phyloP scores from a whole-genome alignment of 2,797 vertebrate genomes.

The Tinamus major region DNA sequence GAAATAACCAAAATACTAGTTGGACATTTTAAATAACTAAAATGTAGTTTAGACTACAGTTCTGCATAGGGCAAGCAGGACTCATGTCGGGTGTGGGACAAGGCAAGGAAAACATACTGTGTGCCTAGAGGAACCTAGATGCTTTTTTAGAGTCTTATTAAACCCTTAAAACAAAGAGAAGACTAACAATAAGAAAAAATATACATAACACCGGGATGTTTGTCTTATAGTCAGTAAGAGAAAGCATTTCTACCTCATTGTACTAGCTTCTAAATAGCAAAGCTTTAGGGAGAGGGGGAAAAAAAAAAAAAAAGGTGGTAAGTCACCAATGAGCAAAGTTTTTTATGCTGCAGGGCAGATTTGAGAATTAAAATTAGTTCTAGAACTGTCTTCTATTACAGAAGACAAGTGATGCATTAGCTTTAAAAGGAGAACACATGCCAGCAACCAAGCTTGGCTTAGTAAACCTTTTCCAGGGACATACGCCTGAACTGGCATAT shows the following conservation, averaged over 20 bases:
- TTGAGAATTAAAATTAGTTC: neutral
- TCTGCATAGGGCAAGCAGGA: fast-evolving
- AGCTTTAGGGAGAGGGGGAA: neutral
- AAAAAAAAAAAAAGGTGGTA: too few species aligned
- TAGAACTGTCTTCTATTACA: neutral
- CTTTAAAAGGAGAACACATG: neutral
- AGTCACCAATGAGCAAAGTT: neutral
- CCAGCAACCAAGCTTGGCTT: neutral
- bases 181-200: too few species aligned
- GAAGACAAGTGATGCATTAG: neutral
- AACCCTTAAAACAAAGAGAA: neutral
- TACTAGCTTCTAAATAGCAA: neutral
- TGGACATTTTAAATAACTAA: neutral
- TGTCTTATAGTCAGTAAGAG: too few species aligned
- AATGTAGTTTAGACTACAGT: neutral
- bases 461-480: neutral
- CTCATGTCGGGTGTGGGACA: fast-evolving
- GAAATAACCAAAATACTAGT: neutral
- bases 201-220: too few species aligned
- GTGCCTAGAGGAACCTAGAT: fast-evolving
- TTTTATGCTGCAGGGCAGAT: neutral
- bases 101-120: neutral
- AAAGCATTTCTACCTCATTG: neutral
- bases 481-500: neutral
- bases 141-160: neutral